Evolutionary conservation across 2,888 invertebrate species (phyloP), one percentile per base, ranked within the genome.

Genomic region (Bellardia pandia): DNA sequence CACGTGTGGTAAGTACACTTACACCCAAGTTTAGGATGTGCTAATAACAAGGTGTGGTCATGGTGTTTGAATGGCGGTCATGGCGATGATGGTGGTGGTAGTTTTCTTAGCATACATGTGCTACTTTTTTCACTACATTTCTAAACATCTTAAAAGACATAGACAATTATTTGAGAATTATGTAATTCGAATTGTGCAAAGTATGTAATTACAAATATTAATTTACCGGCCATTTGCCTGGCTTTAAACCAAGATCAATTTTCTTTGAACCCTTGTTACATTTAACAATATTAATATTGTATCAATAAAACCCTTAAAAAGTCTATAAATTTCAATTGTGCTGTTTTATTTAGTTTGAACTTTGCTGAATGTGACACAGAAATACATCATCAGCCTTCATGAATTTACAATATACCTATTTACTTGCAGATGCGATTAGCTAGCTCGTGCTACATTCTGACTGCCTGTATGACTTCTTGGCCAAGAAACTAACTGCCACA

Each of bases 401-500:
- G 74, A 69, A 53, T 84, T 88, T 78, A 75, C 80, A 23, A 23
- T 23, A 23, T 23, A 23, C 23, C 0, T 5, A 37, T 37, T 37
- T 51, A 69, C 64, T 66, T 71, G 84, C 86, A 81, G 88, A 86
- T 88, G 84, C 86, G 77, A 88, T 88, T 85, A 88, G 84, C 88
- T 81, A 88, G 84, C 88, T 81, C 84, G 83, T 86, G 87, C 85
- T 82, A 76, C 66, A 80, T 74, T 69, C 64, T 33, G 60, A 62
- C 66, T 64, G 48, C 6, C 74, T 62, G 16, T 64, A 68, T 74
- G 56, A 40, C 45, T 62, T 75, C 30, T 75, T 68, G 84, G 81
- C 74, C 81, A 85, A 85, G 80, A 58, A 71, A 76, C 48, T 62
- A 72, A 14, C 72, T 64, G 9, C 1, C 42, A 48, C 66, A 79